Evolutionary conservation across 2,797 vertebrate genomes (phyloP), one percentile per base, ranked within the genome.

Genomic region (Austrolebias charrua): DNA sequence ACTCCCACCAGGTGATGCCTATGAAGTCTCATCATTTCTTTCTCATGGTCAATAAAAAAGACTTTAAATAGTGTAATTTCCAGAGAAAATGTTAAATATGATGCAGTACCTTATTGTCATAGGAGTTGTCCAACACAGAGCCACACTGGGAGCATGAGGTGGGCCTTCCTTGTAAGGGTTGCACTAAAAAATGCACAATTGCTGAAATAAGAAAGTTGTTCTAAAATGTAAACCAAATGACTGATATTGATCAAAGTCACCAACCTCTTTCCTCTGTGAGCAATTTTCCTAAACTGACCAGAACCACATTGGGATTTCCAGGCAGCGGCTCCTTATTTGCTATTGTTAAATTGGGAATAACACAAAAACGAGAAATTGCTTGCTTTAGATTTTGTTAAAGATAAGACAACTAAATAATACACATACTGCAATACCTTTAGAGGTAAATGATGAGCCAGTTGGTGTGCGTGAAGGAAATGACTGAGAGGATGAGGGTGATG

Each of bases 261-360:
- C 71, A 56, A 93, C 91, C 82, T 55, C 45, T 77, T 68, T 90
- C 80, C 49, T 90, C 89, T 42, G 81, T 81, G 38, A 91, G 60
- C 50, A 92, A 52, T 67, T 83, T 90, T 40, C 87, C 89, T 77
- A 92, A 84, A 81, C 83, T 87, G 68, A 90, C 72, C 14, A 92
- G 90, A 60, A 92, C 73, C 56, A 92, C 87, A 1, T 92, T 92
- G 8, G 91, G 92, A 74, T 92, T 92, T 50, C 92, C 92, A 3
- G 59, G 69, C 49, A 93, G 78, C n/a, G 62, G 65, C 5, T 50
- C 72, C 4, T 69, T 80, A 55, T 88, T 81, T 47, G 51, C 43
- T 20, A 63, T 54, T 40, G 43, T 80, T 80, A 55, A 11, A 18
- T 7, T 28, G 31, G 63, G 48, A 53, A 65, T 43, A 53, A 56